Evolutionary conservation across 2,113 vertebrate species (phyloP), one percentile per base, ranked within the genome.

Genomic region (Scartelaos histophorus): DNA sequence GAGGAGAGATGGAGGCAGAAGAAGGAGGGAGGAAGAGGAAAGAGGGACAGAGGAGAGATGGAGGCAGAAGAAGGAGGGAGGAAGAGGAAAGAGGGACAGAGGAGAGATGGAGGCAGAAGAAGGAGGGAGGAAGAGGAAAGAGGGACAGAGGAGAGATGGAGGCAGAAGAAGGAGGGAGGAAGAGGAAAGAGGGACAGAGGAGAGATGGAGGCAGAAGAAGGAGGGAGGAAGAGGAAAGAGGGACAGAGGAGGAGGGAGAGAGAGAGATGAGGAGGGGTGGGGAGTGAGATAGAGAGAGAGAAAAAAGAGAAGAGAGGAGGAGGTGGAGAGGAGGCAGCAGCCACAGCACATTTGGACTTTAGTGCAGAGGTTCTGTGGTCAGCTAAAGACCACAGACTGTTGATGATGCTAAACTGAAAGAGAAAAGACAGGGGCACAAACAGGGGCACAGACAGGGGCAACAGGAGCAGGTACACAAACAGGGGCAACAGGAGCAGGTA

Each of bases 261-360:
- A 54, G 53, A 54, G 2, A 54, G 53, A 54, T 10, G 4, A 51
- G 13, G 19, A 3, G 16, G 4, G 7, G 17, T 1, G 7, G 17
- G 10, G 51, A 38, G 35, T 5, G 35, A 9, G 7, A 38, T 3
- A 38, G 35, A 38, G 7, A 43, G 7, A 17, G 5, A 16, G 7
- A 5, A 11, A 22, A 58, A 22, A 25, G 22, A 58, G 13, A 58
- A 3, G 6, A 24, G 1, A 24, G 13, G 25, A 22, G 25, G 22
- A 58, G 13, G 24, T 13, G 56, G 3, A 58, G 56, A 25, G 1
- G 67, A 89, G 75, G 16, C 69, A 83, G 86, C 87, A 82, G 83
- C 70, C 78, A 73, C 86, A 89, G 87, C 87, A 88, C 82, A 85
- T 87, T 76, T 58, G 43, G 35, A 76, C 73, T 61, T 65, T 19